Conservation (phyloP, 1,140 invertebrate genomes). For the Diorhabda carinulata region DNA sequence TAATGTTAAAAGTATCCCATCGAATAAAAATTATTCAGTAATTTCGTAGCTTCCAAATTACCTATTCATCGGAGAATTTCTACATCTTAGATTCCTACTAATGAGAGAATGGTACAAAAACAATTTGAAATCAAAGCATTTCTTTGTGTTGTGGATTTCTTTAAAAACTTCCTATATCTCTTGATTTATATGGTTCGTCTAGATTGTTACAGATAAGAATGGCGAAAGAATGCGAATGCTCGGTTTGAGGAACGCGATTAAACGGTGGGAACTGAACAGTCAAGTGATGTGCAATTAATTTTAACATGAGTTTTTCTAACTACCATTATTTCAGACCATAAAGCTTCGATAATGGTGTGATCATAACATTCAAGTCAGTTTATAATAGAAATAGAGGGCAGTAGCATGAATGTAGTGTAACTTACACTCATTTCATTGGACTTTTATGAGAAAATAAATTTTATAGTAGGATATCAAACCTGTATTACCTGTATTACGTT, state of each 20-base stretch:
- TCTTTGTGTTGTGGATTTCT: neutral
- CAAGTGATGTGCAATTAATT: neutral
- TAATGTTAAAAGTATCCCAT: no score
- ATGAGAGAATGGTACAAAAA: neutral
- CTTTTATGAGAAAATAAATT: no score
- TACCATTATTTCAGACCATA: neutral
- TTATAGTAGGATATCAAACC: no score
- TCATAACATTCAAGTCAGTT: no score
- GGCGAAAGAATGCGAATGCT: slow-evolving; percentile 1
- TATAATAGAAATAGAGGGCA: no score
- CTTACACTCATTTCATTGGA: no score
- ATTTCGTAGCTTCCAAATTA: no score
- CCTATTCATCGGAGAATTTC: no score
- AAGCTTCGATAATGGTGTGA: neutral
- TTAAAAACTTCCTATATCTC: neutral
- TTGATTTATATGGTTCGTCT: neutral
- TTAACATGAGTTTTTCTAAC: neutral
- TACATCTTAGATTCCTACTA: no score
- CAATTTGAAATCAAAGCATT: neutral
- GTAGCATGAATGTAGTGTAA: no score
- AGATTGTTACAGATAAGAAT: neutral
- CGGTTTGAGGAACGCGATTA: neutral
- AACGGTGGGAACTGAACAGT: neutral
- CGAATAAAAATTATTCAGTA: no score
- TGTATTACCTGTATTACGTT: no score